Evolutionary conservation across 2,888 invertebrate species (phyloP).

Genomic region (Noctua fimbriata): DNA sequence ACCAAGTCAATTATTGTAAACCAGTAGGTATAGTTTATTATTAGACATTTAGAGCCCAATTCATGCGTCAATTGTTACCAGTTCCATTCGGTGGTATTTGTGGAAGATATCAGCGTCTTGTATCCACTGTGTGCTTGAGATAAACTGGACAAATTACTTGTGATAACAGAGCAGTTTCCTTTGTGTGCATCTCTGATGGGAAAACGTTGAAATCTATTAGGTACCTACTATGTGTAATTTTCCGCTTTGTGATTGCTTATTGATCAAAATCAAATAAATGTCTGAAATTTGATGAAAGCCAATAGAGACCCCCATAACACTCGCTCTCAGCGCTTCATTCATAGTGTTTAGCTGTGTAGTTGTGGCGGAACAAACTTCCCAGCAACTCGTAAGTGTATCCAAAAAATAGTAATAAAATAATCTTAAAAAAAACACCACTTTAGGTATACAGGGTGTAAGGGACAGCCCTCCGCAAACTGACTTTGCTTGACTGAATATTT

Average conservation of each 20-base stretch:
- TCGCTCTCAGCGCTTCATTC: not conserved
- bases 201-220: not conserved
- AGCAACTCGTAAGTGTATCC: not conserved
- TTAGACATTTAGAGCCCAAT: slow-evolving; percentile 13
- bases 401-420: too few relatives aligned
- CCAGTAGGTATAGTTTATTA: slow-evolving; percentile 6
- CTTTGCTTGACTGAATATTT: too few relatives aligned
- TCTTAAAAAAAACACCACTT: too few relatives aligned
- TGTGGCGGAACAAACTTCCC: not conserved
- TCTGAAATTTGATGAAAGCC: not conserved
- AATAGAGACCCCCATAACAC: not conserved
- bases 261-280: not conserved
- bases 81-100: slow-evolving; percentile 41
- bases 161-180: slow-evolving; percentile 33
- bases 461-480: too few relatives aligned
- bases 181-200: too few relatives aligned
- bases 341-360: not conserved
- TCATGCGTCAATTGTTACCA: slow-evolving; percentile 53
- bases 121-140: slow-evolving; percentile 33
- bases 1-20: not conserved
- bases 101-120: slow-evolving; percentile 39
- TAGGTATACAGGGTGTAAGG: too few relatives aligned
- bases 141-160: slow-evolving; percentile 34
- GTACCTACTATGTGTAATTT: not conserved
- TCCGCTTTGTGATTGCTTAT: not conserved